phyloP scores from a whole-genome alignment of 2,888 invertebrate genomes.

The Epirrhoe tristata region DNA sequence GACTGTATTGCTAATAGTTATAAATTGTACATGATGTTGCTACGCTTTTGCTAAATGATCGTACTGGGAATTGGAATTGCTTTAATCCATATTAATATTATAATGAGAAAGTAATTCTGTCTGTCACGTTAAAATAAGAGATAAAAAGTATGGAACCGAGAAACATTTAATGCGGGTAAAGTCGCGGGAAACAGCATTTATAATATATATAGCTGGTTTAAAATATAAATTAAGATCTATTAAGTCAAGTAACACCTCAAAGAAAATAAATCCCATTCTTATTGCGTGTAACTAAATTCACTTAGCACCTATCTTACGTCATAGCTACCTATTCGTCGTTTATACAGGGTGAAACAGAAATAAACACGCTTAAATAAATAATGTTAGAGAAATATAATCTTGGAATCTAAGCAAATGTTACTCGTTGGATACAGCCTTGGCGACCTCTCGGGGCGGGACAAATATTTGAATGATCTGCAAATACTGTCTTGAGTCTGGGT shows the following conservation, averaged over 20 bases:
- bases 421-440: too few relatives aligned
- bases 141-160: too few relatives aligned
- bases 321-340: conserved; percentile 1
- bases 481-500: too few relatives aligned
- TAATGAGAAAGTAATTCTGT: too few relatives aligned
- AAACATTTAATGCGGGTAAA: too few relatives aligned
- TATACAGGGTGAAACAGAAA: background rate
- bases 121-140: too few relatives aligned
- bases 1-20: conserved; percentile 7
- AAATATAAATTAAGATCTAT: conserved; percentile 3
- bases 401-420: too few relatives aligned
- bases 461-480: too few relatives aligned
- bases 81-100: too few relatives aligned
- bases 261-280: conserved; percentile 27
- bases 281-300: conserved; percentile 29
- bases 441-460: too few relatives aligned
- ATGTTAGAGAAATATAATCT: background rate
- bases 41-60: background rate
- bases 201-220: conserved; percentile 10
- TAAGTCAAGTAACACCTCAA: conserved; percentile 4
- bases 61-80: conserved; percentile 3
- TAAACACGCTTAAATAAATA: background rate
- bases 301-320: conserved; percentile 39
- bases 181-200: too few relatives aligned
- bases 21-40: background rate